Evolutionary conservation across 2,797 vertebrate species (phyloP).

Genomic region (Decapterus maruadsi): DNA sequence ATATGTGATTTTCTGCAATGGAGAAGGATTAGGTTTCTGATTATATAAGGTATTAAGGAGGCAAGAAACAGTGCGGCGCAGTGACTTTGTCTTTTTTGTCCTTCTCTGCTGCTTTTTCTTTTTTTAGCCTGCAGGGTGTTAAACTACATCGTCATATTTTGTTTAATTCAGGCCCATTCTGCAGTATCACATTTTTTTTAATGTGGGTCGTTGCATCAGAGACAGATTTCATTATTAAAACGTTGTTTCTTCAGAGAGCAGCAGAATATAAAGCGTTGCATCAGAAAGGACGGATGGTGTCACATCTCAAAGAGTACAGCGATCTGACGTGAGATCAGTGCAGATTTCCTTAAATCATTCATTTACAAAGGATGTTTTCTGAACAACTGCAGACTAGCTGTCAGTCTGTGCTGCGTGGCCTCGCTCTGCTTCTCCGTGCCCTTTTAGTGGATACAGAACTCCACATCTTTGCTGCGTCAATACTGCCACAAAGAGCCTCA

Average conservation of each 20-base stretch:
- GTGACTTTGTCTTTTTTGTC: slow-evolving; percentile 42
- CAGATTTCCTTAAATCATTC: not conserved
- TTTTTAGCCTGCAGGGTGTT: not conserved
- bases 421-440: not conserved
- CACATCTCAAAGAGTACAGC: not conserved
- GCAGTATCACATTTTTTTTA: slow-evolving; percentile 11
- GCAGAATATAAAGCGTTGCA: slow-evolving; percentile 20
- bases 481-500: slow-evolving; percentile 61
- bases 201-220: slow-evolving; percentile 29
- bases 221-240: slow-evolving; percentile 26
- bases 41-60: slow-evolving; percentile 21
- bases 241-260: slow-evolving; percentile 21
- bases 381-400: not conserved
- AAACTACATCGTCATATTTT: slow-evolving; percentile 15
- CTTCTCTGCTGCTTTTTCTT: not conserved
- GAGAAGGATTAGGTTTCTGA: slow-evolving; percentile 26
- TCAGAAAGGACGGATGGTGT: slow-evolving; percentile 5
- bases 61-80: not conserved
- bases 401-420: not conserved
- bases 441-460: slow-evolving; percentile 39
- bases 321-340: not conserved
- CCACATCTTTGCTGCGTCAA: slow-evolving; percentile 58
- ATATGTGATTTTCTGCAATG: slow-evolving; percentile 22
- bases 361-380: slow-evolving; percentile 18
- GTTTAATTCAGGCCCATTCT: slow-evolving; percentile 16